Evolutionary conservation across 30 jellyfish, hydroid and myxozoan species (phyloP), one percentile per base, ranked within the genome.

Genomic region (Aurelia aurita): DNA sequence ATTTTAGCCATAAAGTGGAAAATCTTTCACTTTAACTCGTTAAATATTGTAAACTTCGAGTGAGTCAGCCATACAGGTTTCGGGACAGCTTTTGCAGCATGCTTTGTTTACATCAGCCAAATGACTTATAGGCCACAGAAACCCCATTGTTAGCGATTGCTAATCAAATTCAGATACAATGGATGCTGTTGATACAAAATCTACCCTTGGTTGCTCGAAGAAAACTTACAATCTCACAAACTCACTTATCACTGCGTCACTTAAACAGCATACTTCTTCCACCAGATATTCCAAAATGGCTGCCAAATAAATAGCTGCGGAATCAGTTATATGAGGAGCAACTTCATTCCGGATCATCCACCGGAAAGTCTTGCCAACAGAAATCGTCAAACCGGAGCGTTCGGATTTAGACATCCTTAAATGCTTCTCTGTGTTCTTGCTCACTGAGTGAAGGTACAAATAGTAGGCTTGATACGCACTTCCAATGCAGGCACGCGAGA

Each of bases 401-500:
- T 66, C 91, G 5, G 91, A 67, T 34, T 81, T 69, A 11, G 91
- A 81, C 22, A 69, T 32, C 12, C 79, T 60, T 28, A 67, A 77
- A 34, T 81, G 91, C 23, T 55, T 67, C 53, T 66, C 77, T 12
- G 77, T 66, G 54, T 31, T 81, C 69, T 44, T 81, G 77, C 85
- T 67, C 2, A 81, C 14, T 26, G 91, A 81, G 32, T 81, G 84
- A 5, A 81, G 21, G 45, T 69, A 81, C 35, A 81, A 47, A 39
- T 47, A 81, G 67, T 81, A 81, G 2, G 91, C 91, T 35, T 81
- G 91, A 58, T 66, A 68, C 16, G 85, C 84, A 27, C 76, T 81
- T 28, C 91, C 91, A 12, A 81, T 81, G 80, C 91, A 81, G 0
- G 91, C 91, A 20, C 91, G 91, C 28, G 91, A 81, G 16, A 81